A percentile compares a stretch with the other conserved stretches of the same genome.
Conservation (phyloP, 2,888 invertebrate genomes). For the Pelosia muscerda region DNA sequence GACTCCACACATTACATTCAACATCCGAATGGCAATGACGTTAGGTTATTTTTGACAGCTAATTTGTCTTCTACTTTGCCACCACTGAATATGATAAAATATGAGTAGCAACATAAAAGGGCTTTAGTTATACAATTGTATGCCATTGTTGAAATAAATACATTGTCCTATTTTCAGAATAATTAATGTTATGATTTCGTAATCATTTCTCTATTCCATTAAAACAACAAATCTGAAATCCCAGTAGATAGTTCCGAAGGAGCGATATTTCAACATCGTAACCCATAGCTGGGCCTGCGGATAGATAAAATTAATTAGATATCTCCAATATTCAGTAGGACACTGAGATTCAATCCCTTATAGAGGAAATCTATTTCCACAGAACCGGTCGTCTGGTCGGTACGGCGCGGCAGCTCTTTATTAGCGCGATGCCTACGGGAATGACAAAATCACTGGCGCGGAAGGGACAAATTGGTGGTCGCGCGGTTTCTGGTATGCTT, state of each 20-base stretch:
- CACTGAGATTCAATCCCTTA: slow-evolving; percentile 49
- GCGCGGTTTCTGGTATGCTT: slow-evolving; percentile 68
- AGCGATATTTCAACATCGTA: slow-evolving; percentile 50
- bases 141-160: slow-evolving; percentile 18
- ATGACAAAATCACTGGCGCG: slow-evolving; percentile 73
- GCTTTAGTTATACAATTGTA: slow-evolving; percentile 30
- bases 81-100: slow-evolving; percentile 18
- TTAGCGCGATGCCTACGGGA: slow-evolving; percentile 64
- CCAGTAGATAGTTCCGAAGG: slow-evolving; percentile 45
- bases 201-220: slow-evolving; percentile 36
- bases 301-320: slow-evolving; percentile 57
- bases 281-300: slow-evolving; percentile 43
- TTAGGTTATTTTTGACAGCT: slow-evolving; percentile 61
- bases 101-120: slow-evolving; percentile 15
- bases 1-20: slow-evolving; percentile 68
- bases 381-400: slow-evolving; percentile 53
- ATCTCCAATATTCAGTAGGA: slow-evolving; percentile 57
- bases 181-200: slow-evolving; percentile 30
- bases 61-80: slow-evolving; percentile 61
- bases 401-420: slow-evolving; percentile 54
- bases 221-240: slow-evolving; percentile 41
- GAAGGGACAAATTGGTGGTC: slow-evolving; percentile 80
- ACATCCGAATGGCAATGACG: slow-evolving; percentile 67
- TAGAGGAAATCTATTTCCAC: slow-evolving; percentile 63
- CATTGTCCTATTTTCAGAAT: slow-evolving; percentile 23